Evolutionary conservation across 2,113 vertebrate species (phyloP).

Genomic region (Glaucomys volans): DNA sequence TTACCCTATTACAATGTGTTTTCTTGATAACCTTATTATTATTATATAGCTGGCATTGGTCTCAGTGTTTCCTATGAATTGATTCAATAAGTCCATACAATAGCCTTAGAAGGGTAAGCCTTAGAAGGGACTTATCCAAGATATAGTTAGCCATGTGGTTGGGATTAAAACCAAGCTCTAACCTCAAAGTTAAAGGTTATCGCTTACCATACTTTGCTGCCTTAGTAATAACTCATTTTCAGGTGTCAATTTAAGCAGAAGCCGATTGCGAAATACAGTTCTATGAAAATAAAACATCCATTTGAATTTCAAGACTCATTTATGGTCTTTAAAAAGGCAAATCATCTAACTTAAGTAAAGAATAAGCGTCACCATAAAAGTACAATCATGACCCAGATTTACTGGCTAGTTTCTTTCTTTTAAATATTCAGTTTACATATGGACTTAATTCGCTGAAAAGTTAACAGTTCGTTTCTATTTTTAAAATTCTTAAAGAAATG

Average conservation of each 20-base stretch:
- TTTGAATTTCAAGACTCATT: neutral
- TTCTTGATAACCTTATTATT: neutral
- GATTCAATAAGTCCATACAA: neutral
- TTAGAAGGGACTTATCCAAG: neutral
- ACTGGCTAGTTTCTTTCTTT: neutral
- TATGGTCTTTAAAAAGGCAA: neutral
- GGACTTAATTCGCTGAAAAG: neutral
- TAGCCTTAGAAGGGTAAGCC: neutral
- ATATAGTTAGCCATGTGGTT: neutral
- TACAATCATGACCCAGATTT: neutral
- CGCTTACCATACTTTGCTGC: neutral
- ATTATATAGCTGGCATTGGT: neutral
- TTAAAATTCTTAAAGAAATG: constrained; percentile 18
- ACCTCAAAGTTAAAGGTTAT: neutral
- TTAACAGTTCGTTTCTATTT: neutral
- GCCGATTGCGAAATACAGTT: neutral
- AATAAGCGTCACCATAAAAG: neutral
- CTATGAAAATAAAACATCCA: neutral
- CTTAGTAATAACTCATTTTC: neutral
- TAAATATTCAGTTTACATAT: neutral
- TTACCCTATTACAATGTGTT: neutral
- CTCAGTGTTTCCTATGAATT: neutral
- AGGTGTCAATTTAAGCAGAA: neutral
- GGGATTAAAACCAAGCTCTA: neutral
- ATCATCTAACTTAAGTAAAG: constrained; percentile 24